phyloP scores from a whole-genome alignment of 2,888 invertebrate species.

The Ephialtes manifestator region DNA sequence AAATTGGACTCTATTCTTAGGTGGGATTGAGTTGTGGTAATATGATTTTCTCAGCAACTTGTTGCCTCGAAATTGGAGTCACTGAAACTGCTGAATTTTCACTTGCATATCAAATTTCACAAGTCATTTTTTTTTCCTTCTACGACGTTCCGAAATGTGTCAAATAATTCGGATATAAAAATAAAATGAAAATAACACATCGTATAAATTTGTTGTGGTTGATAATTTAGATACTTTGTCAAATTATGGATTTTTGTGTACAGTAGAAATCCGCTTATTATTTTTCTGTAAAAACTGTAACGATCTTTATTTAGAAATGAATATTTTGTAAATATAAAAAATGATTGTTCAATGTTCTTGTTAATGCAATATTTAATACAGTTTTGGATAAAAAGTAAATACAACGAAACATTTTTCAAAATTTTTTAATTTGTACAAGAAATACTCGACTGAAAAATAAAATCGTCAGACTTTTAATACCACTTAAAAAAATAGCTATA shows the following conservation, averaged over 20 bases:
- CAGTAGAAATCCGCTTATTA: too few species aligned
- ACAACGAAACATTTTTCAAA: too few species aligned
- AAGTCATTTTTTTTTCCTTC: not conserved
- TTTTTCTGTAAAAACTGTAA: too few species aligned
- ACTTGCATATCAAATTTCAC: constrained; percentile 3
- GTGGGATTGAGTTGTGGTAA: not conserved
- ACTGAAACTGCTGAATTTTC: not conserved
- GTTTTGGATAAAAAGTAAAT: too few species aligned
- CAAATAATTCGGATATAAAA: not conserved
- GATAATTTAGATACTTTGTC: not conserved
- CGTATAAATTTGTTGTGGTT: not conserved
- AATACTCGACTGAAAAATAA: too few species aligned
- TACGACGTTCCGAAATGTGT: not conserved
- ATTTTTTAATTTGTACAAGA: too few species aligned
- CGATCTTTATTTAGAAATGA: too few species aligned
- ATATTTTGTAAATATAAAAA: too few species aligned
- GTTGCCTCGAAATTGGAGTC: not conserved
- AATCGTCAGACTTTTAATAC: too few species aligned
- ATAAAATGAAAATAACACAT: not conserved
- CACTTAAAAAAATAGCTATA: too few species aligned
- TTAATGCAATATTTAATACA: too few species aligned
- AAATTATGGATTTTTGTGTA: not conserved
- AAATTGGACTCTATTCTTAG: not conserved
- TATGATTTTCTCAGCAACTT: not conserved
- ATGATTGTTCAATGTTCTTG: too few species aligned